Conservation (phyloP, 2,888 invertebrate genomes). For the Drosophila recens region DNA sequence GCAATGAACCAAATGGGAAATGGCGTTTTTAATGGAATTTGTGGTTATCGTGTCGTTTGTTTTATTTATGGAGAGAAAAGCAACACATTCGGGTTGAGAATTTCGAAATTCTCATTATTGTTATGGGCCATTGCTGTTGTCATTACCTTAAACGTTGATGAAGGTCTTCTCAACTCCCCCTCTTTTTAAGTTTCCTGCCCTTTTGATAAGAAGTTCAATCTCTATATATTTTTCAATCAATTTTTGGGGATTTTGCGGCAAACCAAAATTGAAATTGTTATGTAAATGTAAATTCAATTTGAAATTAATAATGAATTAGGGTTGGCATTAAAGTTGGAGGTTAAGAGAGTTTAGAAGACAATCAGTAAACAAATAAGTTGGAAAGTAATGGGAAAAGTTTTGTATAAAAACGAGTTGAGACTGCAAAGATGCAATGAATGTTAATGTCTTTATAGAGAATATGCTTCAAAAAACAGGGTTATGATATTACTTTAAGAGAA, state of each 20-base stretch:
- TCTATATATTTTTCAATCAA: constrained; percentile 49
- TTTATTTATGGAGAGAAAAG: constrained; percentile 55
- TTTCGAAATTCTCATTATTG: constrained; percentile 61
- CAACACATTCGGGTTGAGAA: constrained; percentile 29
- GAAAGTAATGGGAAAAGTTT: constrained; percentile 14
- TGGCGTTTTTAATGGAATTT: constrained; percentile 69
- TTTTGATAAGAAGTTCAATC: constrained; percentile 10
- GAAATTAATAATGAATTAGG: constrained; percentile 58
- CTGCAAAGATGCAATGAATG: not conserved
- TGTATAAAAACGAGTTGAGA: not conserved
- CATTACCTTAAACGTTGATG: constrained; percentile 64
- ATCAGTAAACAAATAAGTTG: constrained; percentile 6
- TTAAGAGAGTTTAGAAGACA: constrained; percentile 1
- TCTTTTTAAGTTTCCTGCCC: not conserved
- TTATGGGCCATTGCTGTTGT: constrained; percentile 60
- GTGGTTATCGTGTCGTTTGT: constrained; percentile 68
- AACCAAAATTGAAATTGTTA: constrained; percentile 53
- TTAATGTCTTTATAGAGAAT: not conserved
- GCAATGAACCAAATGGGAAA: constrained; percentile 54
- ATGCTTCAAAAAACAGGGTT: not conserved
- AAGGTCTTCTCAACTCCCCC: constrained; percentile 29
- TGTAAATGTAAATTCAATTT: constrained; percentile 60
- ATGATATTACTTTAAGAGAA: not conserved
- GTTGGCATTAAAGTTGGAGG: constrained; percentile 7
- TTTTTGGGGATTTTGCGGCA: constrained; percentile 16